Evolutionary conservation across 1,140 invertebrate species (phyloP), one percentile per base, ranked within the genome.

Genomic region (Dysdera silvatica): DNA sequence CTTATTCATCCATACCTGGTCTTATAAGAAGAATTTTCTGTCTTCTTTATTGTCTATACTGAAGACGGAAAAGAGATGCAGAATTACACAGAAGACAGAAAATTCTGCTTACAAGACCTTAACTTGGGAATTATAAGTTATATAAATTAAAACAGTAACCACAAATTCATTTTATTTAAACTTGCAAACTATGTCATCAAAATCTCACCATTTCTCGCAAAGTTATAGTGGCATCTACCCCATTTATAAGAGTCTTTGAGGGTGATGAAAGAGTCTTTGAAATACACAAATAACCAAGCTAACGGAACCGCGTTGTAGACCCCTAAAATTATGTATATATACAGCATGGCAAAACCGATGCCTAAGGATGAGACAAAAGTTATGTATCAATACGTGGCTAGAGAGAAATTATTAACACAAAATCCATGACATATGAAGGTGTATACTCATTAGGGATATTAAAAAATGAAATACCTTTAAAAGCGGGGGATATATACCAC

Each of bases 401-500:
- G 16, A 23, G 16, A 37, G 16, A 16, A 53, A 3, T n/a, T 24
- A 32, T 10, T 14, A 35, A 18, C 37, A 35, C 16, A 53, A 14
- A 53, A 53, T 2, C 10, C 23, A n/a, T 8, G 14, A 28, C 3
- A 8, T 26, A 20, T 26, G 37, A 53, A 5, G 33, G 0, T 18
- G 37, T 12, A 49, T 28, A 29, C 0, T 49, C 14, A 29, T 20
- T n/a, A 18, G 18, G 3, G 26, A 37, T 56, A 47, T 18, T 33
- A 29, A 40, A n/a, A 45, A 37, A 45, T 3, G 62, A 51, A 47
- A 71, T 73, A 82, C 80, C 77, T 70, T 89, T 87, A 74, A 93
- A 93, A 61, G 93, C 83, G 0, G 91, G 91, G 45, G 89, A 92
- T 69, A 95, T 91, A 67, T 81, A 84, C 90, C 91, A 95, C 89